Percentiles rank a stretch among this genome's conserved stretches.
These are phyloP conservation scores for Darevskia nairensis DNA, from an alignment of 2,797 vertebrate genomes.

Conservation along the genomic window DNA sequence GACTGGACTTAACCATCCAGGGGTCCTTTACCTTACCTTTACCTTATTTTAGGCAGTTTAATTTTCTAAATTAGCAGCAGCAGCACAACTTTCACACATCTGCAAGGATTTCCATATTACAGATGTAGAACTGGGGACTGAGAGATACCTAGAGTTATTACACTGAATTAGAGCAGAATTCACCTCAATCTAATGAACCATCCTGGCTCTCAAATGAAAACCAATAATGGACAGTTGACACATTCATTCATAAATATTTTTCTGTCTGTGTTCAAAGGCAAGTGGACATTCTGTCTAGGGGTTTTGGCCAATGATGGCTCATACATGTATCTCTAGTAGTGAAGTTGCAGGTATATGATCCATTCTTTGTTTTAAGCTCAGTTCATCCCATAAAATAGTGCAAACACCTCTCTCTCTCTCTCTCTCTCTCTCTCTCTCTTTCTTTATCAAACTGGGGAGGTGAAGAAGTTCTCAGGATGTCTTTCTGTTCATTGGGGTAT, in stretches of 20 bases:
- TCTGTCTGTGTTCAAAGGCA: neutral
- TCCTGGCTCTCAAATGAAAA: neutral
- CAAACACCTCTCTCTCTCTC: neutral
- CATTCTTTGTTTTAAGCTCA: neutral
- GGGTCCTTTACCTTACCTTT: too few species aligned
- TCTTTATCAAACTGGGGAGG: neutral
- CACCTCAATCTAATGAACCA: neutral
- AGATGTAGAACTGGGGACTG: neutral
- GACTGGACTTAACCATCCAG: too few species aligned
- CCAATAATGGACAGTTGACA: neutral
- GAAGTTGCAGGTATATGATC: neutral
- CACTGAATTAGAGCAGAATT: neutral
- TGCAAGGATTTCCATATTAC: neutral
- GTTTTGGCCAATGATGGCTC: neutral
- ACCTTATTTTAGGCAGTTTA: neutral
- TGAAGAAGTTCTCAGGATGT: neutral
- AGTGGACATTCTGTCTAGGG: neutral
- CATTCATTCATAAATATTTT: neutral
- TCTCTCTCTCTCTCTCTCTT: neutral
- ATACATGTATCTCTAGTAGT: neutral
- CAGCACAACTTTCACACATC: neutral
- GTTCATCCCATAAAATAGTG: neutral
- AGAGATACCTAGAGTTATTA: neutral
- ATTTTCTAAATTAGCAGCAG: neutral
- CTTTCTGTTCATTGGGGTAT: slow-evolving; percentile 9